Evolutionary conservation across 2,888 invertebrate genomes (phyloP).

Genomic region (Zaprionus obscuricornis): DNA sequence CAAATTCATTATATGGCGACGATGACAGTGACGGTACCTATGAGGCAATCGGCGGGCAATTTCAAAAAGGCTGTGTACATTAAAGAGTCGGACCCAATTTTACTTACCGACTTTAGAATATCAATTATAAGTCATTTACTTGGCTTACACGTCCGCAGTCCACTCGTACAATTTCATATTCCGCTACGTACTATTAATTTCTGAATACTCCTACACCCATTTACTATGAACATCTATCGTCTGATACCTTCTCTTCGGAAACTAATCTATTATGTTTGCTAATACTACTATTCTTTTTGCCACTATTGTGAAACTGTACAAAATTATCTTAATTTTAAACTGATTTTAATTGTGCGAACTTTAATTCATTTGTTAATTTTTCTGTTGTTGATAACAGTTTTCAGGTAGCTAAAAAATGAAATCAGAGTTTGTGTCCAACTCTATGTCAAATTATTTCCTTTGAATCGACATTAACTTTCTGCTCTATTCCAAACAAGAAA

Average conservation of each 20-base stretch:
- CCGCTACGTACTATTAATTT: constrained; percentile 25
- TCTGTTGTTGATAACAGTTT: constrained; percentile 14
- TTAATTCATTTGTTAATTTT: constrained; percentile 61
- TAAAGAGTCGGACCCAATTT: constrained; percentile 28
- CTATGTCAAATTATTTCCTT: no score
- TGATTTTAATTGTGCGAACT: constrained; percentile 78
- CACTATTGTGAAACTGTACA: constrained; percentile 70
- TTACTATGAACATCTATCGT: no score
- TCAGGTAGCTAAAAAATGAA: constrained; percentile 22
- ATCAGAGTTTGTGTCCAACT: no score
- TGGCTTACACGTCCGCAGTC: constrained; percentile 62
- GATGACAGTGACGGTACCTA: constrained; percentile 18
- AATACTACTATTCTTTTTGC: constrained; percentile 22
- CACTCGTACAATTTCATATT: constrained; percentile 65
- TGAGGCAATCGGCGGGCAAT: constrained; percentile 6
- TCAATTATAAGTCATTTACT: constrained; percentile 79
- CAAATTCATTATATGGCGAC: constrained; percentile 59
- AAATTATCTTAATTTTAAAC: constrained; percentile 76
- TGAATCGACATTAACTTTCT: no score
- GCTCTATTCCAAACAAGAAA: no score
- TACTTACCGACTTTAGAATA: constrained; percentile 79
- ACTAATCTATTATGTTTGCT: no score
- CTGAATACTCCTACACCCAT: constrained; percentile 4
- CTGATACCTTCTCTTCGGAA: neutral
- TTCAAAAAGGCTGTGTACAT: neutral